These are phyloP conservation scores for Stomorhina lunata DNA, from an alignment of 2,888 invertebrate genomes.

Conservation along the genomic window DNA sequence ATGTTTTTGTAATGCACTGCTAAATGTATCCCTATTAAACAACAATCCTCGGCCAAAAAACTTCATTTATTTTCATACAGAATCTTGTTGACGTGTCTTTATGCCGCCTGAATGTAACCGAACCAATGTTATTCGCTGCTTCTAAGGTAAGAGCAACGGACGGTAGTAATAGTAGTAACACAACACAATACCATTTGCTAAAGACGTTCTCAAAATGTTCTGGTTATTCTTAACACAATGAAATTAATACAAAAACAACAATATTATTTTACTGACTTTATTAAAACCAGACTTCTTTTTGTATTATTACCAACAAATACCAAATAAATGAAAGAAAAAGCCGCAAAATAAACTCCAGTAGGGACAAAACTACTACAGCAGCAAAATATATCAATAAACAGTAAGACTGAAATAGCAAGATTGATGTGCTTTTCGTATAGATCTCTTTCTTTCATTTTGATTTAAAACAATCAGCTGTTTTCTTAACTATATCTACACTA, in stretches of 20 bases:
- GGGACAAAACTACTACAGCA: slow-evolving; percentile 4
- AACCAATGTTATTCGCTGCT: slow-evolving; percentile 28
- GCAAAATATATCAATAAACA: slow-evolving; percentile 24
- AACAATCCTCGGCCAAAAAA: background rate
- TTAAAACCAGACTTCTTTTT: slow-evolving; percentile 29
- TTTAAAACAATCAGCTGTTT: no score
- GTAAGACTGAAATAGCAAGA: slow-evolving; percentile 17
- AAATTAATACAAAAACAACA: slow-evolving; percentile 1
- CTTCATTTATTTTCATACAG: slow-evolving; percentile 41
- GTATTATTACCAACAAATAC: slow-evolving; percentile 4
- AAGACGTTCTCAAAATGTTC: background rate
- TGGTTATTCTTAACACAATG: slow-evolving; percentile 22
- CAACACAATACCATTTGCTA: background rate
- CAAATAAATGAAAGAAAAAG: slow-evolving; percentile 46
- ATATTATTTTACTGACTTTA: background rate
- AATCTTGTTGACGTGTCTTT: slow-evolving; percentile 69
- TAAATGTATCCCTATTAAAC: slow-evolving; percentile 27
- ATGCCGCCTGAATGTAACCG: slow-evolving; percentile 6
- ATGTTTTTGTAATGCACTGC: background rate
- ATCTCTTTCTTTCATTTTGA: no score
- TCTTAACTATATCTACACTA: no score
- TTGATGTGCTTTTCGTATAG: no score
- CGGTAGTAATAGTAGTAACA: background rate
- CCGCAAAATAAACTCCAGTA: slow-evolving; percentile 46
- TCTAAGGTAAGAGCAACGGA: slow-evolving; percentile 1